phyloP scores from a whole-genome alignment of 2,888 invertebrate genomes.

The Bembecia ichneumoniformis region DNA sequence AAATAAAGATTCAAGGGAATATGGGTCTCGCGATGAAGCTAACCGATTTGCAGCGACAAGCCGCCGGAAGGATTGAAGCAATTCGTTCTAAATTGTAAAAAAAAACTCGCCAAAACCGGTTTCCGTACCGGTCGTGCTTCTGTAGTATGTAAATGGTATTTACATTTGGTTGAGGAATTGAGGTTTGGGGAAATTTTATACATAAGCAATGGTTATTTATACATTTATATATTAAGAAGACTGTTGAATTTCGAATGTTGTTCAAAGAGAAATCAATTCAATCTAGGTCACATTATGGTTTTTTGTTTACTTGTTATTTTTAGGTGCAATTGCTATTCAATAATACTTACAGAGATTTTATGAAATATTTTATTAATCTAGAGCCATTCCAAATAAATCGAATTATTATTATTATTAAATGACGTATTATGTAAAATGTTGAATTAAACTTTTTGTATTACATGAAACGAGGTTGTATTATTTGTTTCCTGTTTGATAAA shows the following conservation, averaged over 20 bases:
- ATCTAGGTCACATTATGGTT: background rate
- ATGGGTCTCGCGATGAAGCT: constrained; percentile 97
- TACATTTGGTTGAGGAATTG: constrained; percentile 34
- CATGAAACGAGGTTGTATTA: too few relatives aligned
- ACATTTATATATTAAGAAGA: background rate
- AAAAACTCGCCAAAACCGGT: constrained; percentile 4
- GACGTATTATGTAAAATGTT: too few relatives aligned
- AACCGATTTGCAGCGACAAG: constrained; percentile 83
- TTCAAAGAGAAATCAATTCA: background rate
- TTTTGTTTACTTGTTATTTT: background rate
- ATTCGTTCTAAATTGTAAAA: constrained; percentile 82
- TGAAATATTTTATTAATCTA: too few relatives aligned
- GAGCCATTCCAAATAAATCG: too few relatives aligned
- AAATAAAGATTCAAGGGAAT: constrained; percentile 96
- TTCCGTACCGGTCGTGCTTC: constrained; percentile 12
- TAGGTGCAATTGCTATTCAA: background rate
- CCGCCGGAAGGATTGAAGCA: constrained; percentile 80
- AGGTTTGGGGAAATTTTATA: constrained; percentile 34
- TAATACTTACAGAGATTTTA: too few relatives aligned
- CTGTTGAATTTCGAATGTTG: background rate
- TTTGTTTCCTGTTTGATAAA: too few relatives aligned
- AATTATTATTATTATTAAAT: too few relatives aligned
- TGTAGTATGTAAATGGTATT: constrained; percentile 13
- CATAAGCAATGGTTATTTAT: background rate
- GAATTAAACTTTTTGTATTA: too few relatives aligned